These are phyloP conservation scores for Phalacrocorax aristotelis DNA, from an alignment of 2,113 vertebrate species.

Conservation along the genomic window DNA sequence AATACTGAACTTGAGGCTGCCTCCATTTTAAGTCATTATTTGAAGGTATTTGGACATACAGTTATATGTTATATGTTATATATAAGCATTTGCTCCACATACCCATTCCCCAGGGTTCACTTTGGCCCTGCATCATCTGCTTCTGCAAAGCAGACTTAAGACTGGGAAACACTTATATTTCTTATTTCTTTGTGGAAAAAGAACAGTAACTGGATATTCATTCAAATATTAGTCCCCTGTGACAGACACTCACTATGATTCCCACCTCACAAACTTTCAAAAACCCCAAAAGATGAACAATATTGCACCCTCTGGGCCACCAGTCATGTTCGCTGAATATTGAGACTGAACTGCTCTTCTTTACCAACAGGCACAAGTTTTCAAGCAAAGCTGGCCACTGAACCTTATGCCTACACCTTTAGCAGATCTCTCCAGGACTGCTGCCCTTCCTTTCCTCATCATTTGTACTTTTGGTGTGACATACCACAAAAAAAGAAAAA, in stretches of 20 bases:
- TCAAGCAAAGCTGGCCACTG: background rate
- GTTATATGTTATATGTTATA: too few species aligned
- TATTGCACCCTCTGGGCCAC: background rate
- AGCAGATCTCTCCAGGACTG: background rate
- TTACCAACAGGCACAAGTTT: background rate
- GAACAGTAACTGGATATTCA: background rate
- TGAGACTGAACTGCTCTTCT: background rate
- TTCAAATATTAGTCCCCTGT: background rate
- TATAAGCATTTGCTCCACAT: background rate
- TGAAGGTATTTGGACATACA: background rate
- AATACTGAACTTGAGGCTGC: background rate
- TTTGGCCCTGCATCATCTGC: background rate
- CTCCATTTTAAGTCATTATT: background rate
- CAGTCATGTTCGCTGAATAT: background rate
- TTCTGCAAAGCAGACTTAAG: background rate
- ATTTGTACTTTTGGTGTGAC: background rate
- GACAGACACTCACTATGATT: background rate
- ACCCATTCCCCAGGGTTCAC: background rate
- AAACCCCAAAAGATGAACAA: fast-evolving
- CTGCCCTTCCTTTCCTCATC: background rate
- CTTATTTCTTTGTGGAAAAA: background rate
- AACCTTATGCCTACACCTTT: background rate
- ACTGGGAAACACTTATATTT: background rate
- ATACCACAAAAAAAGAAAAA: background rate
- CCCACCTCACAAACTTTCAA: background rate